Base-by-base conservation (phyloP, 1,140 invertebrate genomes). In the Halyomorpha halys region DNA sequence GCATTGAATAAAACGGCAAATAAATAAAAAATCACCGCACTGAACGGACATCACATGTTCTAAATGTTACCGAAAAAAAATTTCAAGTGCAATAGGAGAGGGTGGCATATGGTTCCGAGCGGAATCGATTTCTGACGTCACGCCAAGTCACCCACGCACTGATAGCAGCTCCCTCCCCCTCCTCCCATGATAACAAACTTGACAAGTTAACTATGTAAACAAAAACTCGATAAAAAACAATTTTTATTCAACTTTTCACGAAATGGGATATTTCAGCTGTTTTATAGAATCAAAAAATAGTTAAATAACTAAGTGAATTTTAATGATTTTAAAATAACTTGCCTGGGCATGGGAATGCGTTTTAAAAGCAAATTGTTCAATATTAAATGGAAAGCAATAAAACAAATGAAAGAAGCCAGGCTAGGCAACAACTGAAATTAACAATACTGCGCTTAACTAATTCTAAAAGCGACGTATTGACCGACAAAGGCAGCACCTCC, bases 41-140 rank as follows among this genome's bases (percentile, higher is more conserved):
- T 11, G 6, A 13, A 39, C 34, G 34, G 34, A 13, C 34, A 39
- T 39, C 34, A 39, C 34, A 39, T 39, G 34, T 39, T 39, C 4
- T 39, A 39, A 39, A 39, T 39, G 34, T 11, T 39, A 9, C 1
- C 8, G 8, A 8, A 39, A 44, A 34, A 44, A 21, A 44, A 18
- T 3, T 30, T 21, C 3, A 44, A 30, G 19, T n/a, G 19, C 27
- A 25, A 16, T 21, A 39, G 19, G 19, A 61, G 19, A 34, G 27
- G 19, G 23, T 44, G 19, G 21, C 34, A 34, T 39, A 39, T 27
- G 59, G 16, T 39, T 30, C n/a, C 27, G 16, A n/a, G 44, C 19
- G 47, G 30, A 53, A 63, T 53, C 53, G 45, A 49, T 62, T 44
- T 21, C 16, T 62, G 44, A 62, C 62, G 45, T 63, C 62, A 63